Evolutionary conservation across 2,113 vertebrate genomes (phyloP), one percentile per base, ranked within the genome.

Genomic region (Hippocampus zosterae): DNA sequence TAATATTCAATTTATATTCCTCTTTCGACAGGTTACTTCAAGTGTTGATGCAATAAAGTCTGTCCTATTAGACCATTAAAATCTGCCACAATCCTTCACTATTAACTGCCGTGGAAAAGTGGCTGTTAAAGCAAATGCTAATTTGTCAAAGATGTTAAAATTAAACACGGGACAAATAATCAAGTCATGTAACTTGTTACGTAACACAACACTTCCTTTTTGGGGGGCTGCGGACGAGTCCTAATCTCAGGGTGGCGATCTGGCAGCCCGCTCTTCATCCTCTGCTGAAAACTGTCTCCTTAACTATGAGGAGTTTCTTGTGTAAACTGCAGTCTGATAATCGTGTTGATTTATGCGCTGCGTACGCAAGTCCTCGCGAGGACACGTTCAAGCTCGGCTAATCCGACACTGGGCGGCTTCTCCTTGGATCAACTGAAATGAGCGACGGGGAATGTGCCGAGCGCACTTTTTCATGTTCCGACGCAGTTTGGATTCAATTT

Each of bases 91-190:
- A 82, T 85, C 83, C 83, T 83, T 88, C 81, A 82, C 71, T 69
- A 82, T 85, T 88, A 85, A 76, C 77, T 76, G 75, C 74, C 68
- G 29, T 68, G 73, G 77, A 78, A 85, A 87, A 87, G 83, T 85
- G 77, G 77, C 81, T 84, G 79, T 78, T 81, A 84, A 80, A 72
- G 74, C 81, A 87, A 77, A 78, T 80, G 71, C 80, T 71, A 72
- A 62, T 78, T 59, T 82, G 78, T 80, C 53, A 65, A 33, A 82
- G 79, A 71, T 71, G 76, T 76, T 79, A 74, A 53, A 73, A 56
- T 69, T 74, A 79, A 83, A 84, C 69, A 72, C n/a, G 48, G 71
- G 75, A 75, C 63, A 83, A 78, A 81, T 70, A 79, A 79, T 78
- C 68, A 75, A 65, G 68, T 65, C 60, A 76, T 78, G 72, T 63